A percentile compares a stretch with the other conserved stretches of the same genome.
Conservation (phyloP, 1,140 invertebrate genomes). For the Lineus longissimus region DNA sequence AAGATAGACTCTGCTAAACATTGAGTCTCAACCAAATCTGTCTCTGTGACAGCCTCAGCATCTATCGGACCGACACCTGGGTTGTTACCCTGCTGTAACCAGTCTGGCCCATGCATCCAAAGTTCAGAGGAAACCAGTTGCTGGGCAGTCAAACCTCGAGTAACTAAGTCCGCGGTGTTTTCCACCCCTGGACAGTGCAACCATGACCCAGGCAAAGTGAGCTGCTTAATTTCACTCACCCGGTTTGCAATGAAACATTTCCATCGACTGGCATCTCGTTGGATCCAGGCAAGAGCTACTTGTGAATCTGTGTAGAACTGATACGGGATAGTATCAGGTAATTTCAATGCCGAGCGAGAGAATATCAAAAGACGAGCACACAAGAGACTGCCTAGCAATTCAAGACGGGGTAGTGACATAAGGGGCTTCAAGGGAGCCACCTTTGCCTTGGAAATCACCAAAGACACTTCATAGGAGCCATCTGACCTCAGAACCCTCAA, state of each 20-base stretch:
- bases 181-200: constrained; percentile 10
- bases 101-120: background rate
- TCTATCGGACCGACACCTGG: too few species aligned
- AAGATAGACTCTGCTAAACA: too few species aligned
- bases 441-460: too few species aligned
- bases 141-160: constrained; percentile 6
- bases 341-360: background rate
- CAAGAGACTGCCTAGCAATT: too few species aligned
- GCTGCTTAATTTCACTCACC: background rate
- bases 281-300: constrained; percentile 10
- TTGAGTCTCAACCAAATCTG: too few species aligned
- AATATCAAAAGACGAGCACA: background rate
- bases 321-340: constrained; percentile 8
- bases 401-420: too few species aligned
- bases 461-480: too few species aligned
- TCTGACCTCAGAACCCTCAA: too few species aligned
- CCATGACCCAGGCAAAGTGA: constrained; percentile 3
- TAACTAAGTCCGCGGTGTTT: constrained; percentile 22
- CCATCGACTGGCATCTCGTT: constrained; percentile 6
- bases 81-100: background rate
- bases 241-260: constrained; percentile 17
- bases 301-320: constrained; percentile 7
- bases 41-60: too few species aligned
- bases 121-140: background rate
- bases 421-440: too few species aligned